Evolutionary conservation across 2,113 vertebrate genomes (phyloP), one percentile per base, ranked within the genome.

Genomic region (Tringa solitaria): DNA sequence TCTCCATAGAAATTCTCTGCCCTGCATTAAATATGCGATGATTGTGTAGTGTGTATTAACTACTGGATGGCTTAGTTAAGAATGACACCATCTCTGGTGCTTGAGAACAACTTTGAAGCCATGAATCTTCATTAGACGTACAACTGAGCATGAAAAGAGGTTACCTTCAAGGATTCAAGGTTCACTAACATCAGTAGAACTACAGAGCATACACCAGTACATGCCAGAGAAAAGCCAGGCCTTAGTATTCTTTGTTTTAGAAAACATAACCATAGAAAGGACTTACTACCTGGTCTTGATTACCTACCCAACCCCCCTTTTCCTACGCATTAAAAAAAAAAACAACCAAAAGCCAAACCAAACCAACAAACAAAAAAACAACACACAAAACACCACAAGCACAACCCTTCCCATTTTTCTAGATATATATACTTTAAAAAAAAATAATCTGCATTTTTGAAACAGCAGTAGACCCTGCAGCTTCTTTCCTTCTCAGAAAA

Each of bases 1-100:
- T 90, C 53, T 94, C 91, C 69, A 77, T 50, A 87, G 80, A 95
- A 94, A 92, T 95, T 91, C 87, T 95, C 77, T 80, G 63, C 43
- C 53, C 63, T 33, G 59, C 51, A 86, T 97, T 95, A 96, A 96
- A 91, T 87, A 91, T 90, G 91, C 51, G 77, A 54, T 87, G 64
- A 84, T 48, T 54, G 57, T 74, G 73, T 48, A 37, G 68, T 78
- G 65, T 56, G 35, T 85, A 72, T 96, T 96, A 95, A 87, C 61
- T 95, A 75, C 84, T 83, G 19, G 33, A 57, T 59, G 53, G 24
- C 57, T 93, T 82, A 61, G 79, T 68, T 74, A 89, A 70, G 82
- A 79, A 65, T 70, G 51, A 78, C 68, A 93, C 77, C 3, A 43
- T 35, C 70, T 86, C 46, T 76, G 28, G 43, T 75, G 37, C 51